These are phyloP conservation scores for Mnemiopsis leidyi DNA, from an alignment of 37 sponge, comb jelly and placozoan genomes.

Conservation along the genomic window DNA sequence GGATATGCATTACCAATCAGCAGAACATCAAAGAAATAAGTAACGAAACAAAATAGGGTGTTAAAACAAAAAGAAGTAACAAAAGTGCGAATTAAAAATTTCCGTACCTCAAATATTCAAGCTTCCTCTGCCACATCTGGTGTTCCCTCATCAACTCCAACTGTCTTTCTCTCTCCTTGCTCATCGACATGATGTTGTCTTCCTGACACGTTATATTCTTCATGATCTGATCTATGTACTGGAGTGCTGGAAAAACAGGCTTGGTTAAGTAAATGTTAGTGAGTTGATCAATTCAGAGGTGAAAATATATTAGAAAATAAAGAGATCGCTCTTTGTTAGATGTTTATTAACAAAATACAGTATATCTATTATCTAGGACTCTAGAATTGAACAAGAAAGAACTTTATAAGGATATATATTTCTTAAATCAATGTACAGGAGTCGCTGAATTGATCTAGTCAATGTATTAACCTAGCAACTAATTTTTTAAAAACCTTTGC, in stretches of 20 bases:
- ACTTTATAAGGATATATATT: too few species aligned
- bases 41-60: too few species aligned
- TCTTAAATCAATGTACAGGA: too few species aligned
- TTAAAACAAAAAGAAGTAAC: not conserved
- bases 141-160: conserved; percentile 26
- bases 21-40: too few species aligned
- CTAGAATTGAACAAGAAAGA: not conserved
- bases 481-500: too few species aligned
- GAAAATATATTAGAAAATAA: not conserved
- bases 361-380: too few species aligned
- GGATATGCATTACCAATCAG: too few species aligned
- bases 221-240: conserved; percentile 62
- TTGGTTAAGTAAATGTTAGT: too few species aligned
- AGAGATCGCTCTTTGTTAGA: not conserved
- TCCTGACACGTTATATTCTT: conserved; percentile 29
- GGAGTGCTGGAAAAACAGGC: not conserved
- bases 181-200: not conserved
- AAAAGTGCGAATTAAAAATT: too few species aligned
- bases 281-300: too few species aligned
- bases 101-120: conserved; percentile 48
- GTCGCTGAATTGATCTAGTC: too few species aligned
- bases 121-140: conserved; percentile 28
- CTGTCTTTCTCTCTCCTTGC: conserved; percentile 26
- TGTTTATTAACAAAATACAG: conserved; percentile 1
- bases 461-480: too few species aligned